Base-by-base conservation (phyloP, 2,797 vertebrate species). In the Thunnus albacares region DNA sequence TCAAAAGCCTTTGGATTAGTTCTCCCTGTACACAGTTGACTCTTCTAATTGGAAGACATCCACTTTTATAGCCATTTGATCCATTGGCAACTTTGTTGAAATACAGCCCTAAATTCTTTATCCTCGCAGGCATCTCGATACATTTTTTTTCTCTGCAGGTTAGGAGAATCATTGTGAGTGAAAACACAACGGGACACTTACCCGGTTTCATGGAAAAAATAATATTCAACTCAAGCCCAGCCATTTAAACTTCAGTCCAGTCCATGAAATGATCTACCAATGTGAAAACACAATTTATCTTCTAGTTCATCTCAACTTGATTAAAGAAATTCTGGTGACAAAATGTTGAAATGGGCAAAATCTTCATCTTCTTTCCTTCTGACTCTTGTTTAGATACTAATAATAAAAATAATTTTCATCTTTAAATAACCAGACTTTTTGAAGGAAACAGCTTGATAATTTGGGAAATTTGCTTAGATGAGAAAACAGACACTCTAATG, bases 21-120 rank as follows among this genome's bases (percentile, higher is more conserved):
- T 90, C 90, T 86, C 87, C 85, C 90, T 79, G 67, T 83, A 84
- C 90, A 89, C 84, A 82, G 83, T 82, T 91, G 87, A 85, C 90
- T 90, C 85, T 88, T 90, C 81, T 94, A 94, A 94, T 93, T 94
- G 92, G 91, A 90, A 68, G 70, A 86, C 89, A 86, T 84, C 61
- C 81, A 79, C 84, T 87, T 90, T 84, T 91, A 90, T 87, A 64
- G 79, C 70, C 68, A 79, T 85, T 81, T 87, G 87, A 91, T 88
- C 92, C 90, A 78, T 88, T 81, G 90, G 79, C 81, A 89, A 90
- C 87, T 91, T 92, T 85, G 82, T 67, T 72, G 75, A 83, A 82
- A 84, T 55, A 79, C 69, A 80, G 75, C 78, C 41, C 22, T 52
- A 60, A 85, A 83, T 79, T 87, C 82, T 84, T 85, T 81, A 68